Evolutionary conservation across 2,888 invertebrate species (phyloP), one percentile per base, ranked within the genome.

Genomic region (Meloe dianella): DNA sequence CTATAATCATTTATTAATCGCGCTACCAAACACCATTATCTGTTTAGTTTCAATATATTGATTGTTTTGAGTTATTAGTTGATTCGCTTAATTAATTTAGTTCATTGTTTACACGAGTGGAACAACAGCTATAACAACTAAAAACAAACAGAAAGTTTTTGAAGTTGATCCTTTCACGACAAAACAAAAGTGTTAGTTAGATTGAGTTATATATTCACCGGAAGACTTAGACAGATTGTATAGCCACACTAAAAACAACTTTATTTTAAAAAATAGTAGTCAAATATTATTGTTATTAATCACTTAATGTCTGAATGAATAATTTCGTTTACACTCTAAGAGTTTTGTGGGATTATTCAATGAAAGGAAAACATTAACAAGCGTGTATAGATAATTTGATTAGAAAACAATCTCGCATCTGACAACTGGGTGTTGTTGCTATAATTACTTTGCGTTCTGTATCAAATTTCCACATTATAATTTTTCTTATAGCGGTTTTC

Each of bases 1-100:
- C 54, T 14, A 10, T 54, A 54, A 24, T 54, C 54, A 54, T 54
- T 54, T 54, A 54, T 54, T 24, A 54, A 54, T 3, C 54, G 54
- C 54, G 54, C 54, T 24, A 54, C 24, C 54, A 54, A 24, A 54
- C 54, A 54, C 47, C 20, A 47, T 20, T 47, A 47, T 20, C 47
- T 20, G 9, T 22, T 20, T 20, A 20, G 9, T 20, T 47, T 47
- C 20, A 47, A 47, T n/a, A 47, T 47, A 47, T 47, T 47, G 20
- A 20, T 47, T 10, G 22, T 20, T 20, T 47, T 47, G 47, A 47
- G 10, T 47, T 54, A 54, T 54, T 54, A 54, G 2, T 54, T 24
- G 54, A 54, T 20, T 47, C 14, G 54, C 14, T 54, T 24, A 54
- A 54, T 54, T 54, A 54, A 54, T 54, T 24, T 54, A 7, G 47